phyloP scores from a whole-genome alignment of 35 echinoderm and acorn worm species.

The Apostichopus parvimensis region DNA sequence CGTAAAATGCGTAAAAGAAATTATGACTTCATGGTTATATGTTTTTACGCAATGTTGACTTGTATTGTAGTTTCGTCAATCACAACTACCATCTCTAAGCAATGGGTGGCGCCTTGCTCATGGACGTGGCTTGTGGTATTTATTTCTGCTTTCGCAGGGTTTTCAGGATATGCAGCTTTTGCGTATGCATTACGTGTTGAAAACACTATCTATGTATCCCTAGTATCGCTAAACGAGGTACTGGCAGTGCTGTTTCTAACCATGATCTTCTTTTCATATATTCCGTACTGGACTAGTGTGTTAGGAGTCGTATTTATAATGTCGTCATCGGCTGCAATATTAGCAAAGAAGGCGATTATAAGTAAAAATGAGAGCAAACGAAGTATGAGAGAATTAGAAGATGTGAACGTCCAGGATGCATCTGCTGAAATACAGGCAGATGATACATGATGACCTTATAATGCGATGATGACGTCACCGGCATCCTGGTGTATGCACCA shows the following conservation, averaged over 20 bases:
- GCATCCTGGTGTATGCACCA: too few species aligned
- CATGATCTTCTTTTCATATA: background rate
- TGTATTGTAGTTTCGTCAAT: background rate
- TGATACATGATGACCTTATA: too few species aligned
- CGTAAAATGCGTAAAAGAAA: conserved; percentile 28
- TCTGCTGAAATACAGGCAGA: too few species aligned
- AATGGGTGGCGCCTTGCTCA: background rate
- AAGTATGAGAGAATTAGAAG: background rate
- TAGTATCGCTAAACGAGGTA: conserved; percentile 14
- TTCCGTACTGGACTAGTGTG: conserved; percentile 1
- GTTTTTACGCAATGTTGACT: background rate
- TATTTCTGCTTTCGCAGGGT: background rate
- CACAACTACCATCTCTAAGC: background rate
- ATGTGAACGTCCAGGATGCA: too few species aligned
- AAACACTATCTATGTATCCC: conserved; percentile 24
- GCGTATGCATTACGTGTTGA: background rate
- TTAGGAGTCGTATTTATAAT: conserved; percentile 1
- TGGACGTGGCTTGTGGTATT: background rate
- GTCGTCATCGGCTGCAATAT: background rate
- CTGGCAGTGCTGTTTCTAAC: background rate
- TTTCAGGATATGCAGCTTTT: background rate
- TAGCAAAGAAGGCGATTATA: background rate
- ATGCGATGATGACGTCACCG: too few species aligned
- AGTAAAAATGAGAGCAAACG: background rate
- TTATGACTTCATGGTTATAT: background rate